Evolutionary conservation across 2,888 invertebrate species (phyloP).

Genomic region (Pollenia angustigena): DNA sequence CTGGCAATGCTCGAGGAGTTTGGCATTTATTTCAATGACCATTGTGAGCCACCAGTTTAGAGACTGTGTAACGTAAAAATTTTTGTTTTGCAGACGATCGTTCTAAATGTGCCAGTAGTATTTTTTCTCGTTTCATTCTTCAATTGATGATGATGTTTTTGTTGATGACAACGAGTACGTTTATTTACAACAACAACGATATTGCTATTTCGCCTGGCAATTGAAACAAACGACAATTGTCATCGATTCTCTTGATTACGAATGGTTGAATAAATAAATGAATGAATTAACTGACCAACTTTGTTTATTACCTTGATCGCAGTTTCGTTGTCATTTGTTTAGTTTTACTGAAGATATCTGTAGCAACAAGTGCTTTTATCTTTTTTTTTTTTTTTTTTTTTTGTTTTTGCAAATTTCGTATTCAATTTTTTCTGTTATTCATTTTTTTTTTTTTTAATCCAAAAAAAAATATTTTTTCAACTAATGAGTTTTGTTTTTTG

Average conservation of each 20-base stretch:
- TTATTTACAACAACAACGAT: constrained; percentile 22
- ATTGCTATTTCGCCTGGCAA: constrained; percentile 27
- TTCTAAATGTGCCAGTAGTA: constrained; percentile 47
- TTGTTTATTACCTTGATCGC: constrained; percentile 32
- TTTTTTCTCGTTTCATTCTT: background rate
- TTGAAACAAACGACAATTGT: constrained; percentile 52
- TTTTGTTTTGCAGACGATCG: constrained; percentile 33
- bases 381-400: background rate
- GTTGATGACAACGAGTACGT: constrained; percentile 42
- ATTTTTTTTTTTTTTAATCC: constrained; percentile 4
- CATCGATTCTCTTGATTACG: constrained; percentile 62
- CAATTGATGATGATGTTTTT: constrained; percentile 61
- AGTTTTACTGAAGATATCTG: constrained; percentile 11
- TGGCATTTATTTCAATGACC: constrained; percentile 54
- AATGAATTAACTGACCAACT: constrained; percentile 55
- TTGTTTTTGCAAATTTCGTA: background rate
- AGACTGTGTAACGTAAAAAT: constrained; percentile 8
- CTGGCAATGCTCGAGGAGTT: constrained; percentile 55
- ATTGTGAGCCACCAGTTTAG: constrained; percentile 30
- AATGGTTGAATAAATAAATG: constrained; percentile 51
- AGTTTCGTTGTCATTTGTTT: constrained; percentile 21
- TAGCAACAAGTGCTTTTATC: constrained; percentile 62
- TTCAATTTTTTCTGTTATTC: background rate
- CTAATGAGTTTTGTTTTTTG: constrained; percentile 54
- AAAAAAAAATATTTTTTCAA: too few relatives aligned